These are phyloP conservation scores for Parnassius apollo DNA, from an alignment of 2,888 invertebrate genomes.

Conservation along the genomic window DNA sequence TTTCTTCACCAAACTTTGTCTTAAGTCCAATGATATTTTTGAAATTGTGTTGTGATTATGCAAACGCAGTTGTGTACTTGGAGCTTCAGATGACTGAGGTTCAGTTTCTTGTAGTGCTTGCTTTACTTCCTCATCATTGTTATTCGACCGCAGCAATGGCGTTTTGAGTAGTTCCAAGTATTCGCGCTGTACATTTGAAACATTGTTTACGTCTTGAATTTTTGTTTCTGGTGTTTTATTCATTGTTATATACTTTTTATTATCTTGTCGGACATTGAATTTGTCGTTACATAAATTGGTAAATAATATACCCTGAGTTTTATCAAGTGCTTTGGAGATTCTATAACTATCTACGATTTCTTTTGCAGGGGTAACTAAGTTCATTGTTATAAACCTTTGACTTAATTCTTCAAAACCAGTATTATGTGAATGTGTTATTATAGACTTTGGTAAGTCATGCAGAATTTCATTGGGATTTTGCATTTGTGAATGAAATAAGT, in stretches of 20 bases:
- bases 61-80: constrained; percentile 5
- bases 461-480: constrained; percentile 15
- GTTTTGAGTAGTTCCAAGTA: constrained; percentile 41
- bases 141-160: constrained; percentile 34
- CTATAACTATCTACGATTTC: constrained; percentile 3
- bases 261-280: constrained; percentile 9
- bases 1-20: constrained; percentile 15
- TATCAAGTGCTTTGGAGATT: constrained; percentile 17
- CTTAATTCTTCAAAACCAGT: constrained; percentile 25
- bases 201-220: constrained; percentile 13
- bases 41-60: constrained; percentile 14
- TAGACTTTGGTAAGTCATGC: constrained; percentile 14
- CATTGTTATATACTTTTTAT: constrained; percentile 17
- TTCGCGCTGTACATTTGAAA: constrained; percentile 30
- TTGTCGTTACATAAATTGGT: constrained; percentile 12
- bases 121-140: constrained; percentile 8
- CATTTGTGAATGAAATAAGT: constrained; percentile 23
- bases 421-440: constrained; percentile 18
- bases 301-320: constrained; percentile 20
- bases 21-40: constrained; percentile 18
- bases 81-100: constrained; percentile 4
- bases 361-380: constrained; percentile 12
- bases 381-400: constrained; percentile 24
- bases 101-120: constrained; percentile 10
- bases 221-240: constrained; percentile 7